A percentile compares a stretch with the other conserved stretches of the same genome.
phyloP scores from a whole-genome alignment of 2,888 invertebrate species.

The Lasioglossum figueresi region DNA sequence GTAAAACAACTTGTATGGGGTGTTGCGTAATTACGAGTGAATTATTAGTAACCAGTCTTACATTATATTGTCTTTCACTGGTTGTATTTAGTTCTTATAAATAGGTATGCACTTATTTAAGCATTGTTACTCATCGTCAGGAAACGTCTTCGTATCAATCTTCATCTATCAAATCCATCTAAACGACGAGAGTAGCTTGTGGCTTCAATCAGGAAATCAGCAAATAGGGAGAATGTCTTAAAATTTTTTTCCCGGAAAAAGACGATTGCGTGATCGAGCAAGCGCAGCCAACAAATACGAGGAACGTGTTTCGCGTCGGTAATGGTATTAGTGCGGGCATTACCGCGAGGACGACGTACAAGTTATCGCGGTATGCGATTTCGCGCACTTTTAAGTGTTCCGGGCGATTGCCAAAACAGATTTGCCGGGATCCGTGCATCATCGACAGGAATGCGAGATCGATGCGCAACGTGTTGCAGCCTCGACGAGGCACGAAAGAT shows the following conservation, averaged over 20 bases:
- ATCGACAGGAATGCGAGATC: neutral
- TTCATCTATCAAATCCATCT: too few relatives aligned
- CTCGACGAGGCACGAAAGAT: neutral
- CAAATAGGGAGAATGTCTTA: neutral
- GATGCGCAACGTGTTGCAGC: conserved; percentile 3
- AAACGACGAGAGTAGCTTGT: too few relatives aligned
- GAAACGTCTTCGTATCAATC: too few relatives aligned
- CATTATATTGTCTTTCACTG: too few relatives aligned
- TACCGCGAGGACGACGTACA: conserved; percentile 5
- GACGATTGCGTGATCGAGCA: neutral
- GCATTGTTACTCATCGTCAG: too few relatives aligned
- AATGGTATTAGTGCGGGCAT: conserved; percentile 5
- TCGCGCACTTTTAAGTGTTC: conserved; percentile 3
- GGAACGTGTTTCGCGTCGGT: neutral
- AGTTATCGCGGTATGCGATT: conserved; percentile 3
- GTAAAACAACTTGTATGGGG: too few relatives aligned
- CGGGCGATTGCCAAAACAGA: conserved; percentile 8
- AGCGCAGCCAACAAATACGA: neutral
- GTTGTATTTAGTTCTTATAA: too few relatives aligned
- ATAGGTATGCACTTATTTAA: too few relatives aligned
- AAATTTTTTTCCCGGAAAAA: neutral
- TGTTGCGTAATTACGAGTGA: too few relatives aligned
- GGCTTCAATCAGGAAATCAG: neutral
- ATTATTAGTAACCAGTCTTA: too few relatives aligned
- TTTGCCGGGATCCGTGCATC: neutral